Percentiles rank a stretch among this genome's conserved stretches.
phyloP scores from a whole-genome alignment of 2,113 vertebrate genomes.

The Amazona guildingii region DNA sequence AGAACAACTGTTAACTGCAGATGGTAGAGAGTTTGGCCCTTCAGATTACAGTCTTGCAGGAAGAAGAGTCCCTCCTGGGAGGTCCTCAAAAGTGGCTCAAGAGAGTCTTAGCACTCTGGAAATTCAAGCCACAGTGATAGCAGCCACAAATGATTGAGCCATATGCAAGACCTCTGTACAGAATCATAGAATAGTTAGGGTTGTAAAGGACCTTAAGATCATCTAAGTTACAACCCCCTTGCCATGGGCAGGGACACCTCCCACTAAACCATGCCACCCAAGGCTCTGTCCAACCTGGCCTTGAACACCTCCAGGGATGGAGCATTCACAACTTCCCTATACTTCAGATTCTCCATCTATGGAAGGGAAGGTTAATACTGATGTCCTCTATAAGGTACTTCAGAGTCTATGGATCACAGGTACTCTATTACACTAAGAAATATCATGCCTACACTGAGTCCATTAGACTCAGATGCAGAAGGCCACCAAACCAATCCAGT shows the following conservation, averaged over 20 bases:
- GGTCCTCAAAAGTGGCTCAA: background rate
- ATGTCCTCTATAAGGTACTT: background rate
- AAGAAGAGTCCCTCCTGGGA: background rate
- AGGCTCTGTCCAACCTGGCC: too few relatives aligned
- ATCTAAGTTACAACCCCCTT: too few relatives aligned
- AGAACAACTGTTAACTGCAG: background rate
- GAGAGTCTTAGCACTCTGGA: background rate
- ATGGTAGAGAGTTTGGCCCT: background rate
- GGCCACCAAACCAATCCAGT: background rate
- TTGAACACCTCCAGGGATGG: too few relatives aligned
- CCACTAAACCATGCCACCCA: too few relatives aligned
- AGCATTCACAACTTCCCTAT: too few relatives aligned
- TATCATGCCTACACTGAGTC: background rate
- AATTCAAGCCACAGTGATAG: background rate
- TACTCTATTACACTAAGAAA: background rate
- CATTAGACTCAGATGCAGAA: background rate
- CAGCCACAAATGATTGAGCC: background rate
- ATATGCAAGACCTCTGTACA: background rate
- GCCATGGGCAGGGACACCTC: too few relatives aligned
- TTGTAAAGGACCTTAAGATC: too few relatives aligned
- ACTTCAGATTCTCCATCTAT: background rate
- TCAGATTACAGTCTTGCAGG: background rate
- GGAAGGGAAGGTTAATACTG: background rate
- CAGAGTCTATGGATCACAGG: background rate
- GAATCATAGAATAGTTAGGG: too few relatives aligned